Evolutionary conservation across 2,888 invertebrate species (phyloP).

Genomic region (Parnassius orleans): DNA sequence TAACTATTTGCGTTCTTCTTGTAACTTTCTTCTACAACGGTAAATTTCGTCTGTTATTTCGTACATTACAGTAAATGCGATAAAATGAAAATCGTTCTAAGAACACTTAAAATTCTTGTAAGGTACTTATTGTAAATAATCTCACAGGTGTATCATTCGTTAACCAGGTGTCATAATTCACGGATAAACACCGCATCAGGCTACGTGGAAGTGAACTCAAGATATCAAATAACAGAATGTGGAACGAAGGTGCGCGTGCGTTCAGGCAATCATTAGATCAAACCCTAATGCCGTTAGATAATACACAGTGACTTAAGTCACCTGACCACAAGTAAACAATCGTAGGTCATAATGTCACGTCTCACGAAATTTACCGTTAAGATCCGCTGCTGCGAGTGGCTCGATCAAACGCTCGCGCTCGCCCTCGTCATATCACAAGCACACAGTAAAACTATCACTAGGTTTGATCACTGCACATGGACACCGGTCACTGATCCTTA

Average conservation of each 20-base stretch:
- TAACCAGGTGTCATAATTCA: slow-evolving; percentile 68
- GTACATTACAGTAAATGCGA: slow-evolving; percentile 43
- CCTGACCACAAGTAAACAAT: slow-evolving; percentile 72
- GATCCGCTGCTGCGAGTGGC: slow-evolving; percentile 59
- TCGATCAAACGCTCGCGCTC: slow-evolving; percentile 53
- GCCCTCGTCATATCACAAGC: slow-evolving; percentile 59
- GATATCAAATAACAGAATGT: slow-evolving; percentile 47
- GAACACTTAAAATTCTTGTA: slow-evolving; percentile 39
- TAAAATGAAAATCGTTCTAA: slow-evolving; percentile 40
- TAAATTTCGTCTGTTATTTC: slow-evolving; percentile 48
- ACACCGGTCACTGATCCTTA: slow-evolving; percentile 64
- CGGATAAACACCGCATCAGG: slow-evolving; percentile 67
- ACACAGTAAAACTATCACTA: slow-evolving; percentile 54
- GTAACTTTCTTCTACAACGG: slow-evolving; percentile 67
- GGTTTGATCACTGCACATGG: slow-evolving; percentile 65
- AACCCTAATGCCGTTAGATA: slow-evolving; percentile 35
- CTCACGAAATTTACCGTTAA: slow-evolving; percentile 74
- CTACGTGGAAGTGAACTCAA: slow-evolving; percentile 62
- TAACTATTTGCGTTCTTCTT: slow-evolving; percentile 49
- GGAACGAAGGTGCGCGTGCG: slow-evolving; percentile 48
- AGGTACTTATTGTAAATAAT: slow-evolving; percentile 13
- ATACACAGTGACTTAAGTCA: slow-evolving; percentile 46
- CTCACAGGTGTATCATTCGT: slow-evolving; percentile 10
- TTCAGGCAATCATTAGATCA: slow-evolving; percentile 33
- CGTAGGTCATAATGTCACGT: slow-evolving; percentile 63